These are phyloP conservation scores for Euzetes globulus DNA, from an alignment of 2,888 invertebrate species.

Conservation along the genomic window DNA sequence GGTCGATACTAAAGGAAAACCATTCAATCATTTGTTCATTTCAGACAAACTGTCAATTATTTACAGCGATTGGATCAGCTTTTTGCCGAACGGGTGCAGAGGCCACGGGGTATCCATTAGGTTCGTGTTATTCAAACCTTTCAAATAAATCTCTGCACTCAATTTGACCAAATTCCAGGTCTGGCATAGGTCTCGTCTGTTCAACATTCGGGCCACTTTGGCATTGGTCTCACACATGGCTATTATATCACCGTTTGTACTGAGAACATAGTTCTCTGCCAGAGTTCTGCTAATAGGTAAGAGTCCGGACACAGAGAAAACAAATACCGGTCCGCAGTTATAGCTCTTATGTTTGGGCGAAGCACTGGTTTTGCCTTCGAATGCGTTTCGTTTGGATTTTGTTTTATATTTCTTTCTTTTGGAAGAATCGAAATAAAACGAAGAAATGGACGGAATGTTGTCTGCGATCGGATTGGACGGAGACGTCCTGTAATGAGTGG, in stretches of 20 bases:
- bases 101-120: slow-evolving; percentile 62
- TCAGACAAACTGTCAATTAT: slow-evolving; percentile 45
- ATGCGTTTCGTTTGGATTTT: neutral
- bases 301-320: slow-evolving; percentile 64
- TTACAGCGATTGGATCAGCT: slow-evolving; percentile 75
- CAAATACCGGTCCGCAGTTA: slow-evolving; percentile 52
- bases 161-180: slow-evolving; percentile 63
- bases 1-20: slow-evolving; percentile 46
- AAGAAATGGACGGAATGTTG: slow-evolving; percentile 26
- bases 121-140: slow-evolving; percentile 16
- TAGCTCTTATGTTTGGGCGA: slow-evolving; percentile 17
- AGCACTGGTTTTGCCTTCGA: slow-evolving; percentile 43
- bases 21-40: neutral
- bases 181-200: slow-evolving; percentile 72
- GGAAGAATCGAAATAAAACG: slow-evolving; percentile 30
- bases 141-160: slow-evolving; percentile 50
- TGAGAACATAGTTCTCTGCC: slow-evolving; percentile 70
- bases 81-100: slow-evolving; percentile 76
- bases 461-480: neutral
- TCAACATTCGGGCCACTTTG: slow-evolving; percentile 61
- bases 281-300: slow-evolving; percentile 71
- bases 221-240: slow-evolving; percentile 75
- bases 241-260: slow-evolving; percentile 48
- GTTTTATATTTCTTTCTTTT: slow-evolving; percentile 23
- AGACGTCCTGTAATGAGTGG: slow-evolving; percentile 21